Evolutionary conservation across 2,888 invertebrate species (phyloP).

Genomic region (Thereva nobilitata): DNA sequence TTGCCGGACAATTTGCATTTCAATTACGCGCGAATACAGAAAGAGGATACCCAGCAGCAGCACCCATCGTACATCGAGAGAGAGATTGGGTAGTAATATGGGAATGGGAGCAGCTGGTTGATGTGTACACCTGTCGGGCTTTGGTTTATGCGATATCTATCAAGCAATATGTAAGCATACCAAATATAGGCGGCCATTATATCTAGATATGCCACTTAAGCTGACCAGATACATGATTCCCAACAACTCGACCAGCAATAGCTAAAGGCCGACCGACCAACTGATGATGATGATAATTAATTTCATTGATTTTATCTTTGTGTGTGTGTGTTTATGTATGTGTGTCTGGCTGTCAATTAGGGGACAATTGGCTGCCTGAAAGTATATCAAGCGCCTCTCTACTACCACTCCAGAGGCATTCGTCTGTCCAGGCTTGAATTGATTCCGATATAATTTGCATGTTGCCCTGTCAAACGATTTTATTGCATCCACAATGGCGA

Average conservation of each 20-base stretch:
- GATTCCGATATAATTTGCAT: constrained; percentile 19
- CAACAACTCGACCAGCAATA: no score
- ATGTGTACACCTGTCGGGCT: background rate
- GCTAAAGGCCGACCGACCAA: no score
- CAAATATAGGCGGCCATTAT: no score
- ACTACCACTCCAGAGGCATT: no score
- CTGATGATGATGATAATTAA: constrained; percentile 6
- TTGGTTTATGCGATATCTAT: background rate
- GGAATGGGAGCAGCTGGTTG: constrained; percentile 6
- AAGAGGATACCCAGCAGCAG: background rate
- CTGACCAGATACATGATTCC: no score
- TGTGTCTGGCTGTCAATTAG: constrained; percentile 25
- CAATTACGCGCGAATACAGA: constrained; percentile 24
- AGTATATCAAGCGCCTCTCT: constrained; percentile 5
- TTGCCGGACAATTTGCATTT: constrained; percentile 30
- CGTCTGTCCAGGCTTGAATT: no score
- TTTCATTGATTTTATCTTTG: constrained; percentile 23
- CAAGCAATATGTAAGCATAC: no score
- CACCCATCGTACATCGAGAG: background rate
- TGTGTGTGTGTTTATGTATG: no score
- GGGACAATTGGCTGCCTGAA: constrained; percentile 10
- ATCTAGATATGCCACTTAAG: no score
- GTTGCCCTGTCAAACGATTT: constrained; percentile 11
- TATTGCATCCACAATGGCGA: background rate
- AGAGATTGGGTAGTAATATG: background rate